phyloP scores from a whole-genome alignment of 2,797 vertebrate species.

The Oryzias dopingdopingensis region DNA sequence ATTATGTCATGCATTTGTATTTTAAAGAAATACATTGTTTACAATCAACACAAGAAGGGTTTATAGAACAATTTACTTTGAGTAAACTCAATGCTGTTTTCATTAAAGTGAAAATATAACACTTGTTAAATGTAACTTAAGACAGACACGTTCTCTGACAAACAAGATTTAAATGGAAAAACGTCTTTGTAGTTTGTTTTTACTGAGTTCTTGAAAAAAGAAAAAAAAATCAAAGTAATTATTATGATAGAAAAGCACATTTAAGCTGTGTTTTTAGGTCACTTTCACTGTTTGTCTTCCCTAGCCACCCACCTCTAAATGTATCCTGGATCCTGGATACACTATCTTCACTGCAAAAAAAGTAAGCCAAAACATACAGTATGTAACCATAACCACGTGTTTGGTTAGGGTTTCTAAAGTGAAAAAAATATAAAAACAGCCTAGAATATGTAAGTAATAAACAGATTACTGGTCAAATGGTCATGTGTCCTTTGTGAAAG shows the following conservation, averaged over 20 bases:
- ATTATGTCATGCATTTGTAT: neutral
- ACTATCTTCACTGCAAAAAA: neutral
- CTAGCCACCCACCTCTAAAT: neutral
- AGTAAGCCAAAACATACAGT: neutral
- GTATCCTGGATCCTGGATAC: neutral
- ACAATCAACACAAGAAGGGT: neutral
- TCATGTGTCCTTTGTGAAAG: neutral
- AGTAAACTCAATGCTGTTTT: neutral
- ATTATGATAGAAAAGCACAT: too few relatives aligned
- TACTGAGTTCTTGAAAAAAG: too few relatives aligned
- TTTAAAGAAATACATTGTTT: neutral
- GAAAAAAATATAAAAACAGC: neutral
- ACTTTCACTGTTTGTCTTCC: too few relatives aligned
- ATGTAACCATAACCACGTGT: neutral
- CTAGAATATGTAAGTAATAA: conserved; percentile 1
- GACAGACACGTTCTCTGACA: neutral
- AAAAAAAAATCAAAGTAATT: too few relatives aligned
- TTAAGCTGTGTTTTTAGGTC: too few relatives aligned
- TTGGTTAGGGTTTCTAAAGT: neutral
- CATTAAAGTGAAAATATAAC: neutral
- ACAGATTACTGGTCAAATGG: neutral
- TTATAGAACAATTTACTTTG: neutral
- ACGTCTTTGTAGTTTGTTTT: too few relatives aligned
- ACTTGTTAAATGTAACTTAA: neutral
- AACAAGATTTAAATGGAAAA: too few relatives aligned